Percentiles rank a stretch among this genome's conserved stretches.
phyloP scores from a whole-genome alignment of 2,113 vertebrate species.

The Tupaia tana region DNA sequence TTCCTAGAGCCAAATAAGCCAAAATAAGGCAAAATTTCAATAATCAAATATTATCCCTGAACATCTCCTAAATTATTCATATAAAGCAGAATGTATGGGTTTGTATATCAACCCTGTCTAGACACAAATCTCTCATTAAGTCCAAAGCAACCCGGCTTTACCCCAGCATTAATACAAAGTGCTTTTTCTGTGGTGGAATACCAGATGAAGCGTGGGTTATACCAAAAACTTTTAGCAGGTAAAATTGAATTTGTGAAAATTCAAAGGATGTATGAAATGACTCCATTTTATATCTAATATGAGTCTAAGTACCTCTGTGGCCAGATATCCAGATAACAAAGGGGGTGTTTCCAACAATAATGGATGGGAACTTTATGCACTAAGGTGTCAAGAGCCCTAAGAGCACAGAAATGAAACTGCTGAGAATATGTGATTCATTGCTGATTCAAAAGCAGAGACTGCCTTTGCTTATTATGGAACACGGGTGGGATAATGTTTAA shows the following conservation, averaged over 20 bases:
- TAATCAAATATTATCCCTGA: not conserved
- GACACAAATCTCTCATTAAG: not conserved
- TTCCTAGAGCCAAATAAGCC: not conserved
- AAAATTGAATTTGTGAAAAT: not conserved
- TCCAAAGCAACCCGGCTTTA: not conserved
- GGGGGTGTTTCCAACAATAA: not conserved
- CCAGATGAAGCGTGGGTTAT: not conserved
- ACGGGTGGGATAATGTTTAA: not conserved
- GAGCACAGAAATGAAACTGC: not conserved
- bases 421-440: not conserved
- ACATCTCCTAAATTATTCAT: not conserved
- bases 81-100: not conserved
- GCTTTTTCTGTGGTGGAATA: not conserved
- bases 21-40: not conserved
- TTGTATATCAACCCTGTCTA: not conserved
- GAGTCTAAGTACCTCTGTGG: not conserved
- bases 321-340: not conserved
- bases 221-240: not conserved
- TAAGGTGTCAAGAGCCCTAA: not conserved
- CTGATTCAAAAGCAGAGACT: not conserved
- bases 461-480: not conserved
- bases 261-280: not conserved
- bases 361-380: not conserved
- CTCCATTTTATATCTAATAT: not conserved
- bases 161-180: not conserved